Conservation (phyloP, 2,888 invertebrate genomes). For the Ommatoiulus sabulosus region DNA sequence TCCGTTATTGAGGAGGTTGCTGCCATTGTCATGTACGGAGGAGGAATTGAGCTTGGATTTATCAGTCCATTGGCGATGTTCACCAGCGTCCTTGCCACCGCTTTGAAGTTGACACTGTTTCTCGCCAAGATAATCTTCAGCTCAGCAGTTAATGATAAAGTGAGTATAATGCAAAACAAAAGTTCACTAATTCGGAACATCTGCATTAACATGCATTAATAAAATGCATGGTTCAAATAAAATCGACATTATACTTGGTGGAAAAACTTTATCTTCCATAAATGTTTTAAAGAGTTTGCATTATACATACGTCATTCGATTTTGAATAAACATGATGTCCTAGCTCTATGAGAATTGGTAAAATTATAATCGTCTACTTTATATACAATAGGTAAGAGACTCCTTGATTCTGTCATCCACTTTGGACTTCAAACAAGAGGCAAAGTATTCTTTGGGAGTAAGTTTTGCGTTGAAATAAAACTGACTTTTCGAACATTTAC, state of each 20-base stretch:
- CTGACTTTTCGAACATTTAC: neutral
- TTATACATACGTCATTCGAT: too few species aligned
- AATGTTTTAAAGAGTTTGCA: too few species aligned
- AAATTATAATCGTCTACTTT: too few species aligned
- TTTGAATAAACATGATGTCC: too few species aligned
- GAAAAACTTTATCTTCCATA: too few species aligned
- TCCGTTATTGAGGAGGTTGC: neutral
- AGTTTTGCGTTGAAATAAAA: neutral
- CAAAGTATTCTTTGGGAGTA: neutral
- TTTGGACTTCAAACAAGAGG: neutral
- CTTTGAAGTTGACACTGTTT: neutral
- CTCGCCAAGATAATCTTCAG: neutral
- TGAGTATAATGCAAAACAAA: neutral
- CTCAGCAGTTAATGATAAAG: conserved; percentile 1
- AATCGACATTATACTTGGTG: too few species aligned
- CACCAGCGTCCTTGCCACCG: neutral
- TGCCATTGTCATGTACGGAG: neutral
- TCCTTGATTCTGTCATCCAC: neutral
- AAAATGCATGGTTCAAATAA: too few species aligned
- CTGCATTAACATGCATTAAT: too few species aligned
- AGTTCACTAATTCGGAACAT: too few species aligned
- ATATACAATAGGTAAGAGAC: neutral
- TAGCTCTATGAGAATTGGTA: too few species aligned
- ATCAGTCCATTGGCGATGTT: neutral
- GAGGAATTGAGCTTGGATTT: neutral